Evolutionary conservation across 2,113 vertebrate genomes (phyloP).

Genomic region (Genyomyrus donnyi): DNA sequence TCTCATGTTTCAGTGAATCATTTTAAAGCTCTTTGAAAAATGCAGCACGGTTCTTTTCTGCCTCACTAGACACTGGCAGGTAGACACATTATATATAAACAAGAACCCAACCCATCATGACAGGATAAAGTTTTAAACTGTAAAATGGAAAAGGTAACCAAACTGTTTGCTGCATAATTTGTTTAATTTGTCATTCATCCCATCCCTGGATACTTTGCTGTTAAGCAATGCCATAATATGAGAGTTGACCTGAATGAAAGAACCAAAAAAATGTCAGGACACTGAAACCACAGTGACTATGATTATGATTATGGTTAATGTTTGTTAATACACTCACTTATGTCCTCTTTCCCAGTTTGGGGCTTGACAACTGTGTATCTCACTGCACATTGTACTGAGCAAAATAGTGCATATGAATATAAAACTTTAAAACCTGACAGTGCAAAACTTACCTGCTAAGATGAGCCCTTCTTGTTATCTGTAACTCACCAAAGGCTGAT

Average conservation of each 20-base stretch:
- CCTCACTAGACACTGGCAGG: not conserved
- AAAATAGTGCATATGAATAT: not conserved
- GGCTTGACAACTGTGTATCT: not conserved
- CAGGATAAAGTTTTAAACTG: not conserved
- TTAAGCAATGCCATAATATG: not conserved
- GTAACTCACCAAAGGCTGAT: not conserved
- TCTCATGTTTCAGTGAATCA: not conserved
- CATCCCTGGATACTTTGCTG: not conserved
- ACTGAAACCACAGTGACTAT: not conserved
- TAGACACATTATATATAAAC: not conserved
- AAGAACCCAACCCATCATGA: not conserved
- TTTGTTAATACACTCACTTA: not conserved
- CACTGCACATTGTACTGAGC: not conserved
- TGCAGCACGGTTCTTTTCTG: not conserved
- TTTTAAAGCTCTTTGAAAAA: not conserved
- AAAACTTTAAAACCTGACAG: not conserved
- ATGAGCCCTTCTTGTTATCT: not conserved
- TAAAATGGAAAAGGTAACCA: not conserved
- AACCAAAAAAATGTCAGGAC: not conserved
- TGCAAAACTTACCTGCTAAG: not conserved
- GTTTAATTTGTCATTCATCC: not conserved
- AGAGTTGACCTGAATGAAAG: not conserved
- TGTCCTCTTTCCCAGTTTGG: not conserved
- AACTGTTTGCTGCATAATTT: not conserved
- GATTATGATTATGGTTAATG: not conserved